Conservation (phyloP, 2,888 invertebrate genomes). For the Elmis aenea region DNA sequence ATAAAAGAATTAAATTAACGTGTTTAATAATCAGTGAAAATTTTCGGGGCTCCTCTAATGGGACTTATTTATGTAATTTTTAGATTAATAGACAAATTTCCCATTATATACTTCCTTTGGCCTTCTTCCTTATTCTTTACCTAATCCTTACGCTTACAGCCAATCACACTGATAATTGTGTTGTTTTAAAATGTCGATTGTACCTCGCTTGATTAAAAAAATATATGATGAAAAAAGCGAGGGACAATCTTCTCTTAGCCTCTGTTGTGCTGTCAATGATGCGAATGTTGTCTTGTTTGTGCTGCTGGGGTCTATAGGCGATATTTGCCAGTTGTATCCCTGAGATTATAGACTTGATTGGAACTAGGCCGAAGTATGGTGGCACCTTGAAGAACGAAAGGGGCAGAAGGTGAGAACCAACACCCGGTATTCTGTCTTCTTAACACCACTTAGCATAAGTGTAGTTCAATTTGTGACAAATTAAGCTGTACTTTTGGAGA, state of each 20-base stretch:
- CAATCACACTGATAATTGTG: conserved; percentile 13
- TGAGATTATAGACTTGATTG: conserved; percentile 99
- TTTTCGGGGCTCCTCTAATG: conserved; percentile 47
- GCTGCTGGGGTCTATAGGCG: conserved; percentile 75
- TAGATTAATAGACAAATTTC: too few species aligned
- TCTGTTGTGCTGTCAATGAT: conserved; percentile 37
- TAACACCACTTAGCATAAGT: conserved; percentile 16
- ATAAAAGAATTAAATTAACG: too few species aligned
- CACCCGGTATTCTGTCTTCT: conserved; percentile 23
- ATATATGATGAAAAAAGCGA: conserved; percentile 5
- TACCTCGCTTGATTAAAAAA: conserved; percentile 9
- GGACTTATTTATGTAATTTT: too few species aligned
- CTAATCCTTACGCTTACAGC: conserved; percentile 25
- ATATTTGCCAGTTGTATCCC: conserved; percentile 99
- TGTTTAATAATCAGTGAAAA: conserved; percentile 19
- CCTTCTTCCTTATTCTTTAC: too few species aligned
- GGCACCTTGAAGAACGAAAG: conserved; percentile 99
- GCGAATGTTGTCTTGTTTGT: conserved; percentile 56
- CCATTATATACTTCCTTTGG: too few species aligned
- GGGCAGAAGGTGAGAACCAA: conserved; percentile 94
- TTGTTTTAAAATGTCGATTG: conserved; percentile 12
- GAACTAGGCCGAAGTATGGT: conserved; percentile 99
- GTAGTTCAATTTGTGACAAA: background rate
- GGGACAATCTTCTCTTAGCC: conserved; percentile 19
- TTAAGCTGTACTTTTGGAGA: too few species aligned